phyloP scores from a whole-genome alignment of 2,888 invertebrate species.

The Eupithecia vulgata region DNA sequence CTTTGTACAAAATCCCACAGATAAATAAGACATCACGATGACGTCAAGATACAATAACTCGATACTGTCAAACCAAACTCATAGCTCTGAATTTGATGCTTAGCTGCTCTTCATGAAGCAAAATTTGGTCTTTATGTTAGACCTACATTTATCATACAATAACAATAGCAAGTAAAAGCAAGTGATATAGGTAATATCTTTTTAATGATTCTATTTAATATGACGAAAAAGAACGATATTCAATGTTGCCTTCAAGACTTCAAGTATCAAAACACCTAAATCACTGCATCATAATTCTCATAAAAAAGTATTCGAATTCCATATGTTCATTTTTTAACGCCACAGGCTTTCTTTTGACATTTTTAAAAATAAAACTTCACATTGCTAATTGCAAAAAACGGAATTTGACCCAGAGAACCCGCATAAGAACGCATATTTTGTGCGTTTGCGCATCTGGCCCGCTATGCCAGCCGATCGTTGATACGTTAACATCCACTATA shows the following conservation, averaged over 20 bases:
- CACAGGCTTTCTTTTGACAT: constrained; percentile 54
- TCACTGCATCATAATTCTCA: constrained; percentile 14
- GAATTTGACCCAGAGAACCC: constrained; percentile 52
- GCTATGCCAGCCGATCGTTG: neutral
- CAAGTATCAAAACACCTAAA: constrained; percentile 44
- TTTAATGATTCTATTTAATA: neutral
- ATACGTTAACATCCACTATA: neutral
- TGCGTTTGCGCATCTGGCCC: constrained; percentile 35
- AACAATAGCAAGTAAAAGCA: neutral
- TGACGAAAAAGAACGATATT: neutral
- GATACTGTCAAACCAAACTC: too few relatives aligned
- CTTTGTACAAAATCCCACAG: too few relatives aligned
- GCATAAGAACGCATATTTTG: constrained; percentile 43
- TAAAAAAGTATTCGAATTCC: constrained; percentile 48
- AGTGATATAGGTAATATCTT: neutral
- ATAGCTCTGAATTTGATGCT: neutral
- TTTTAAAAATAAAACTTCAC: constrained; percentile 47
- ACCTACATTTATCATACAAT: neutral
- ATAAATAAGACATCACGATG: too few relatives aligned
- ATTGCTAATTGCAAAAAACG: constrained; percentile 53
- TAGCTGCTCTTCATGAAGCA: neutral
- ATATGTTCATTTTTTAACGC: constrained; percentile 60
- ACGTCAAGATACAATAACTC: too few relatives aligned
- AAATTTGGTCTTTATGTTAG: neutral
- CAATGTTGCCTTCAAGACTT: neutral